Evolutionary conservation across 2,113 vertebrate genomes (phyloP).

Genomic region (Motacilla tschutschensis): DNA sequence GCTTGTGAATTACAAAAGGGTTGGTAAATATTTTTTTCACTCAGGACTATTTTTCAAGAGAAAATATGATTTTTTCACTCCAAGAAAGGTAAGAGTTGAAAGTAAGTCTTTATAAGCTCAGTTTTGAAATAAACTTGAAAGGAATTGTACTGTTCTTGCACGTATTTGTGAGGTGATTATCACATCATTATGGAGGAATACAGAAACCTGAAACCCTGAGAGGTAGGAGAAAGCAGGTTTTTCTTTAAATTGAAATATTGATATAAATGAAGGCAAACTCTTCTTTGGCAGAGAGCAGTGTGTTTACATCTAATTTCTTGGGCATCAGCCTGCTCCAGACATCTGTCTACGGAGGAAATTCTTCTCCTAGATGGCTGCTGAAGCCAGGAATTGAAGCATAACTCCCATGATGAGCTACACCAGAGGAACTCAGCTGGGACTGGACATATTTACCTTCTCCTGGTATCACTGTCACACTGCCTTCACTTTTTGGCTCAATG

Average conservation of each 20-base stretch:
- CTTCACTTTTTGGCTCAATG: slow-evolving; percentile 12
- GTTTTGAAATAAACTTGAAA: slow-evolving; percentile 31
- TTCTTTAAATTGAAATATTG: background rate
- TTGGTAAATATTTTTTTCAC: slow-evolving; percentile 29
- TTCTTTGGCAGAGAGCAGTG: background rate
- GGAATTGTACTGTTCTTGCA: background rate
- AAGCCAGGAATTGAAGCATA: slow-evolving; percentile 16
- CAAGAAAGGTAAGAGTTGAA: background rate
- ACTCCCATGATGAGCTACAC: background rate
- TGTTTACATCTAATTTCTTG: background rate
- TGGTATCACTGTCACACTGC: background rate
- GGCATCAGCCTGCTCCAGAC: slow-evolving; percentile 1
- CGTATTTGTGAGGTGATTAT: slow-evolving; percentile 9
- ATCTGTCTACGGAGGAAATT: background rate
- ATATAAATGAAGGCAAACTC: background rate
- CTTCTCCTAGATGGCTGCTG: slow-evolving; percentile 1
- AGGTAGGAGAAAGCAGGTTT: background rate
- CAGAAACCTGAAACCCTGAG: background rate
- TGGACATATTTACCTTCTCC: background rate
- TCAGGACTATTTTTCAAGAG: slow-evolving; percentile 22
- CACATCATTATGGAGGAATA: background rate
- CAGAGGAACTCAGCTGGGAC: background rate
- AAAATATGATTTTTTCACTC: background rate
- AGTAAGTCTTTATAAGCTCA: background rate
- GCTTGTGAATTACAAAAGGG: background rate